Conservation (phyloP, 2,113 vertebrate species). For the Hoplias malabaricus region DNA sequence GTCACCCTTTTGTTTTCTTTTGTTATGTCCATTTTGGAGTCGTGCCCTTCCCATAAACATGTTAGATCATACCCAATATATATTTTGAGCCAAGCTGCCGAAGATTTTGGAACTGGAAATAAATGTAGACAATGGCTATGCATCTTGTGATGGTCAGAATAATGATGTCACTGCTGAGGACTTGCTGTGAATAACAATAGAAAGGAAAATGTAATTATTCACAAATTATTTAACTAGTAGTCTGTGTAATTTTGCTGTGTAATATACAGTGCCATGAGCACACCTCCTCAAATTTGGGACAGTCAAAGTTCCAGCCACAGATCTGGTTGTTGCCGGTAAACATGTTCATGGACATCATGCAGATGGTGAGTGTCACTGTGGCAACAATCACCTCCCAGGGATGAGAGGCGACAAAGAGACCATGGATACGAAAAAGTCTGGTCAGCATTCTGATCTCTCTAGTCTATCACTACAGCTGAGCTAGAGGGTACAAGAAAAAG, state of each 20-base stretch:
- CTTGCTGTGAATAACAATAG: slow-evolving; percentile 72
- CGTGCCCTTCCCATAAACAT: not conserved
- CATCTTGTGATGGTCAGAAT: slow-evolving; percentile 95
- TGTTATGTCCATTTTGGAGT: not conserved
- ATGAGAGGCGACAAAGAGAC: slow-evolving; percentile 89
- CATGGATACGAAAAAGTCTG: slow-evolving; percentile 85
- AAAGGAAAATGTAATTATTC: not conserved
- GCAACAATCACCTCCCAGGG: slow-evolving; percentile 96
- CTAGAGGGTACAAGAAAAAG: not conserved
- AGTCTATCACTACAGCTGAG: slow-evolving; percentile 11
- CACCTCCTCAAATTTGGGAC: slow-evolving; percentile 90
- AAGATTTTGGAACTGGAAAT: slow-evolving; percentile 96
- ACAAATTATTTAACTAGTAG: not conserved
- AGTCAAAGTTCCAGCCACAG: slow-evolving; percentile 94
- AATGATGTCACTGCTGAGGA: slow-evolving; percentile 93
- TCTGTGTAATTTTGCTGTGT: not conserved
- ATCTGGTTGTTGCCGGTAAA: slow-evolving; percentile 87
- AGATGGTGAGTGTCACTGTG: slow-evolving; percentile 89
- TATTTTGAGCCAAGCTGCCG: slow-evolving; percentile 97
- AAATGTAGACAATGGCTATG: slow-evolving; percentile 96
- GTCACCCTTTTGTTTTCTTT: not conserved
- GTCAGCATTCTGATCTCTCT: slow-evolving; percentile 77
- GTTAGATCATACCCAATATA: slow-evolving; percentile 80
- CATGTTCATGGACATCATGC: slow-evolving; percentile 97
- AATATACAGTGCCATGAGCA: not conserved